Percentiles rank a stretch among this genome's conserved stretches.
Conservation (phyloP, 1,140 invertebrate genomes). For the Maniola jurtina region DNA sequence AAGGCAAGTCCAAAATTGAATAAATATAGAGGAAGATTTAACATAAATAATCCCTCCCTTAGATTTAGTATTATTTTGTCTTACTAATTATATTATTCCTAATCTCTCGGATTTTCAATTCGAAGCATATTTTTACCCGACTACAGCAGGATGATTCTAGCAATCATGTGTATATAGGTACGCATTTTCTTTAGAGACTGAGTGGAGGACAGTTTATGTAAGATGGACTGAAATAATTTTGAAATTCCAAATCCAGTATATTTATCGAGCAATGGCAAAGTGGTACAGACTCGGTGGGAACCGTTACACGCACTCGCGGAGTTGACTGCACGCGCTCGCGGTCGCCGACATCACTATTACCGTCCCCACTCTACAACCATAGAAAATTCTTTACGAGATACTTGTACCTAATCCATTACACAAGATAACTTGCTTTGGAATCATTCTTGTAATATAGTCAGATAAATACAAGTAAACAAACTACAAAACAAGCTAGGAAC, state of each 20-base stretch:
- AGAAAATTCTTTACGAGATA: constrained; percentile 28
- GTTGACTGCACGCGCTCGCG: constrained; percentile 69
- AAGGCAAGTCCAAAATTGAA: too few species aligned
- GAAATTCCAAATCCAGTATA: constrained; percentile 20
- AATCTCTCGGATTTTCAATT: not conserved
- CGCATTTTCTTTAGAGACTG: not conserved
- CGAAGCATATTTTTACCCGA: too few species aligned
- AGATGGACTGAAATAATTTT: not conserved
- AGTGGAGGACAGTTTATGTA: not conserved
- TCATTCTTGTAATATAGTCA: constrained; percentile 23
- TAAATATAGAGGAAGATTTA: too few species aligned
- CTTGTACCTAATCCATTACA: constrained; percentile 15
- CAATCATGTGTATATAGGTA: too few species aligned
- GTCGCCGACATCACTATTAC: constrained; percentile 65
- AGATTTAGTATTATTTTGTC: too few species aligned
- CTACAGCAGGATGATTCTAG: too few species aligned
- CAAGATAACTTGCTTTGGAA: constrained; percentile 25
- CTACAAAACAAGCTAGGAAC: too few species aligned
- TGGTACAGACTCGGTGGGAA: constrained; percentile 48
- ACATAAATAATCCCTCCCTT: too few species aligned
- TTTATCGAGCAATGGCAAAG: constrained; percentile 26
- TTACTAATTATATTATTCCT: too few species aligned
- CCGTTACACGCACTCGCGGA: constrained; percentile 69
- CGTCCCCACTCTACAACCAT: constrained; percentile 27
- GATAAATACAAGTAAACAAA: too few species aligned